These are phyloP conservation scores for Babylonia areolata DNA, from an alignment of 1,140 invertebrate species.

Conservation along the genomic window DNA sequence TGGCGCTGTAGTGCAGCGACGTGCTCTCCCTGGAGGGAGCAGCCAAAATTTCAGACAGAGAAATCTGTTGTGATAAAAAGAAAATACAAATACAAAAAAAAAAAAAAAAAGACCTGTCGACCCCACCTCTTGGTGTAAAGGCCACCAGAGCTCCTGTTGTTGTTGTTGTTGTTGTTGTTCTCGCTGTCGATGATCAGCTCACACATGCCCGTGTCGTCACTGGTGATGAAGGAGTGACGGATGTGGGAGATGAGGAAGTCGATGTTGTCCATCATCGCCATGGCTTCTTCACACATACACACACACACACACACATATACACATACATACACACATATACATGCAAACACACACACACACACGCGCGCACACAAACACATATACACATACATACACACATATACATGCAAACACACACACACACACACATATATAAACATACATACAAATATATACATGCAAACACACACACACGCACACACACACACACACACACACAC, in stretches of 20 bases:
- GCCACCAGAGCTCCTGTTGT: neutral
- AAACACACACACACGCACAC: no score
- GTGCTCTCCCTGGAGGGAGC: no score
- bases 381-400: conserved; percentile 5
- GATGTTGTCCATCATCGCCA: conserved; percentile 52
- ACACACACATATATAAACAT: no score
- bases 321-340: neutral
- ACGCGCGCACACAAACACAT: neutral
- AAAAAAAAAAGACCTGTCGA: no score
- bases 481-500: no score
- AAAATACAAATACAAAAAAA: no score
- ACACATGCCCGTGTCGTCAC: conserved; percentile 89
- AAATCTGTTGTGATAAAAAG: no score
- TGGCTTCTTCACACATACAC: conserved; percentile 67
- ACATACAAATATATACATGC: no score
- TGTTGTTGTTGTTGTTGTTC: conserved; percentile 61
- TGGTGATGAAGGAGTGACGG: conserved; percentile 73
- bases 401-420: conserved; percentile 20
- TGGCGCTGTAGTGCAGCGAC: no score
- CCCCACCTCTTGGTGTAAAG: neutral
- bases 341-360: neutral
- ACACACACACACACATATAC: neutral
- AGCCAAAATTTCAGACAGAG: no score
- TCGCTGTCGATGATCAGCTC: conserved; percentile 67
- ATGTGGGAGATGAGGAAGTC: conserved; percentile 95